Evolutionary conservation across 2,888 invertebrate genomes (phyloP), one percentile per base, ranked within the genome.

Genomic region (Diloba caeruleocephala): DNA sequence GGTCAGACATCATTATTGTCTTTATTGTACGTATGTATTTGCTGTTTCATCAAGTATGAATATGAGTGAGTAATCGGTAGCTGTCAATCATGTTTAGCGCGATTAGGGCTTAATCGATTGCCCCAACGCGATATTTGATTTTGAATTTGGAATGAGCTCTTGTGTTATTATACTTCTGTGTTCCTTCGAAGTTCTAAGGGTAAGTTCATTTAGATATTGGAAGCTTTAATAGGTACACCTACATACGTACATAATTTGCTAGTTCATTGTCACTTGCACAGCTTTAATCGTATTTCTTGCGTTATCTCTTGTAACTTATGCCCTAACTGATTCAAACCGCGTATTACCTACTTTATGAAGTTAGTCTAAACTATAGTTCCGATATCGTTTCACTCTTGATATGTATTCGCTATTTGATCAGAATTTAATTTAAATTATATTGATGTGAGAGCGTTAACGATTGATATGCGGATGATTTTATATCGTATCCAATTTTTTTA

Each of bases 1-100:
- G 56, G 51, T 56, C 52, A 45, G 54, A 63, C 32, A 48, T 67
- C 58, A 64, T 69, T 55, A 50, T 61, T 51, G 26, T 49, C 21
- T 37, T 28, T 46, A 44, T 63, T 48, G 29, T 56, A 39, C 23
- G 25, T 25, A 38, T 15, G 19, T 46, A 19, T 51, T 26, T 31
- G 10, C 8, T 31, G 5, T 36, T 54, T 36, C 17, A 38, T 52
- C 25, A 0, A 28, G 19, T 13, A 12, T 26, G 12, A 31, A 36
- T 37, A 37, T 42, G 9, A 3, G n/a, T 38, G 25, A 14, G 17
- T 48, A 48, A 38, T 41, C 39, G 17, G 8, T 41, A 42, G 23
- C 26, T 9, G 25, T 44, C 41, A 21, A 43, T 34, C 36, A 38
- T 34, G 48, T 48, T 59, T 31, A 41, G 8, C 4, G 26, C 23